Base-by-base conservation (phyloP, 2,113 vertebrate genomes). In the Eonycteris spelaea region DNA sequence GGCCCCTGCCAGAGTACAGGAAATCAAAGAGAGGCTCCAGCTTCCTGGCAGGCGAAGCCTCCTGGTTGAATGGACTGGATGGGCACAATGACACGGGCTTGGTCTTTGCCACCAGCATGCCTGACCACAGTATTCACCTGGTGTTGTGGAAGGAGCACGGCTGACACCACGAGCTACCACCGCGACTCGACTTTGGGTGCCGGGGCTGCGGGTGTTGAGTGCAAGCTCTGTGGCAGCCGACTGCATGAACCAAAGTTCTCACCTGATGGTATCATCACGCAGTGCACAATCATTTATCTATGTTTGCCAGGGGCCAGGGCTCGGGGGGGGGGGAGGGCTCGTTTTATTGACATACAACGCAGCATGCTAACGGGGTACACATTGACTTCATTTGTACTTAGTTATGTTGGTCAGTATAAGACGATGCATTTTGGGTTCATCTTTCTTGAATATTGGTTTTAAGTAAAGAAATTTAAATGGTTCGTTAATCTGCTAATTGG, bases 71-170 rank as follows among this genome's bases (percentile, higher is more conserved):
- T 0, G 99, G 99, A 96, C 98, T 99, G 97, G 99, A 99, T 7
- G 99, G 99, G 48, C 98, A 98, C 97, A 99, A 99, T 89, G 99
- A 99, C 97, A 98, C 98, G 0, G 99, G 99, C 95, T 98, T 99
- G 97, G 99, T 99, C 97, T 99, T 99, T 95, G 99, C 99, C 95
- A 99, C 99, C 96, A 99, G 99, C 98, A 99, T 99, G 99, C 99
- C 99, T 0, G 99, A 99, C 98, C 99, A 99, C 98, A 99, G 99
- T 98, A 99, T 99, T 98, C 99, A 99, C 97, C 97, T 99, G 98
- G 99, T 99, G 59, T 98, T 99, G 98, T 99, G 99, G 99, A 99
- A 99, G 97, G 99, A 99, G 97, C 99, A 99, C 0, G 99, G 99
- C 96, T 99, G 98, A 99, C 70, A n/a, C 33, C 40, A 68, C 8